Evolutionary conservation across 1,140 invertebrate species (phyloP).

Genomic region (Anoplolepis gracilipes): DNA sequence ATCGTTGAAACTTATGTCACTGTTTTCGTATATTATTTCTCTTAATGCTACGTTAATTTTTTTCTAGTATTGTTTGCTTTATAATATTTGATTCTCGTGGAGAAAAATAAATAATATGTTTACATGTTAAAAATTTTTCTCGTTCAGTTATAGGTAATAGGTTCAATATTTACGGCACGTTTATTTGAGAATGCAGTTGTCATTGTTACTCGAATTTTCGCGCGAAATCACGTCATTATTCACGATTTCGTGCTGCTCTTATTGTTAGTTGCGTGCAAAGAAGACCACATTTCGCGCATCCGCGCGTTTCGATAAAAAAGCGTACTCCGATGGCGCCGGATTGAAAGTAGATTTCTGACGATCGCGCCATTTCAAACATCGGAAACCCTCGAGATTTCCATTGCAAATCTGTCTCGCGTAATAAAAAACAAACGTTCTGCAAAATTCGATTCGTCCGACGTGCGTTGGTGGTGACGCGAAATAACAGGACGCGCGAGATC

Average conservation of each 20-base stretch:
- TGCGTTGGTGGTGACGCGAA: constrained; percentile 9
- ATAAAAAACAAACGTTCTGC: constrained; percentile 28
- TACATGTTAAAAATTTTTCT: neutral
- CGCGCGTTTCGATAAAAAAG: constrained; percentile 6
- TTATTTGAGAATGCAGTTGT: neutral
- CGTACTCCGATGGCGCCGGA: neutral
- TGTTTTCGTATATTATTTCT: neutral
- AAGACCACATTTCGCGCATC: constrained; percentile 1
- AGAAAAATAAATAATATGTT: neutral
- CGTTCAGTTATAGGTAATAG: neutral
- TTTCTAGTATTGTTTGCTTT: neutral
- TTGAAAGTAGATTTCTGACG: constrained; percentile 43
- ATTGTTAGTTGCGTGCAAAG: neutral
- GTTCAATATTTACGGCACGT: neutral
- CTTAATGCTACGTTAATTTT: neutral
- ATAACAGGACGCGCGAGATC: constrained; percentile 22
- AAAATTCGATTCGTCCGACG: constrained; percentile 23
- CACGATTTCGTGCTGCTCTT: neutral
- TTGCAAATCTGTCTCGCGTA: constrained; percentile 50
- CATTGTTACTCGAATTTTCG: neutral
- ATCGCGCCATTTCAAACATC: constrained; percentile 23
- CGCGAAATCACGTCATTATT: neutral
- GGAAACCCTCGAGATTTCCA: constrained; percentile 21
- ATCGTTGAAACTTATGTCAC: neutral
- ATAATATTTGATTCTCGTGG: neutral